Evolutionary conservation across 35 echinoderm and acorn worm species (phyloP), one percentile per base, ranked within the genome.

Genomic region (Apostichopus japonicus): DNA sequence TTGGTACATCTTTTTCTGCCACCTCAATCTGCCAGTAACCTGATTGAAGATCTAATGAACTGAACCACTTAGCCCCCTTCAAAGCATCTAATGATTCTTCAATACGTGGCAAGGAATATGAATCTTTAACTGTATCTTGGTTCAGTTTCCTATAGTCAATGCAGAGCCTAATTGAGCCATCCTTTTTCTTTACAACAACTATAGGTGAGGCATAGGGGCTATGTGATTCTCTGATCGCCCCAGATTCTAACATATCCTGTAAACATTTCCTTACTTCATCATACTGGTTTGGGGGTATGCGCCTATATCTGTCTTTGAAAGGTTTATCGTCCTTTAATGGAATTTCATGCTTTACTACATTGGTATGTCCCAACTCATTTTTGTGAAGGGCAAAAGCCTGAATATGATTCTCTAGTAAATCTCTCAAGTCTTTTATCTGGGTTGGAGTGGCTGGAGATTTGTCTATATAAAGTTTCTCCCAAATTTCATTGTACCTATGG

Each of bases 181-280:
- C 93, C 79, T 94, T 94, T 79, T 94, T 94, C 13, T 62, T 53
- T 8, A 94, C 93, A 33, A 94, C 56, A 15, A 94, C 93, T 25
- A 87, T 94, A 10, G 93, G 93, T 9, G 88, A 84, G n/a, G 93
- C 93, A 75, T 92, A 91, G 5, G 93, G 94, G 55, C 90, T 91
- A 19, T 76, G 52, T 79, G 87, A 91, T 6, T 83, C 63, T 17
- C 93, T 78, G 55, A 94, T 94, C 2, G 82, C 93, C n/a, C 88
- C 88, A 70, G 78, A 8, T 0, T 83, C 93, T 33, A 87, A n/a
- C 90, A 95, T 87, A 7, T 80, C 94, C 13, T 95, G 56, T 7
- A 87, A 44, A 65, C 92, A 75, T 88, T 92, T 23, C 71, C 94
- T 65, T 8, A 95, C 90, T 76, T 92, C 91, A 21, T 95, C 59